Evolutionary conservation across 2,888 invertebrate genomes (phyloP), one percentile per base, ranked within the genome.

Genomic region (Stictocephala bisonia): DNA sequence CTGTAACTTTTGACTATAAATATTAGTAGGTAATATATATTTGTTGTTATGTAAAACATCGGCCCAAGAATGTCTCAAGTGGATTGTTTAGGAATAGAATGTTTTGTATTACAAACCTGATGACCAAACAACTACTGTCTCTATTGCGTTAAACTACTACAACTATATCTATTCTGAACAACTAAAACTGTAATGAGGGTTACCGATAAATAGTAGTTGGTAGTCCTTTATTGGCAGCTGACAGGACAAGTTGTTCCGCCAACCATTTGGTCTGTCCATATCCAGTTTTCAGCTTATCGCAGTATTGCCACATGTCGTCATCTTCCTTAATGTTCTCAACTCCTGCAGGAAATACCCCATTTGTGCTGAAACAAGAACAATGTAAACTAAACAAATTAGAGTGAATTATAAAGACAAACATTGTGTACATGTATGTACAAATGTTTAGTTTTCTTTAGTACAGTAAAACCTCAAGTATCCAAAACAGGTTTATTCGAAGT

Each of bases 191-290:
- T n/a, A 60, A 53, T 24, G 11, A 6, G 44, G 18, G 20, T 11
- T 72, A 78, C 79, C 79, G 77, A 71, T 79, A 77, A 9, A 79
- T 74, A 9, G 76, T 73, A 40, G 75, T 72, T 13, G 80, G 80
- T 15, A 78, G 76, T 13, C 80, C 80, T 35, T 71, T 74, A 24
- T 71, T 66, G 26, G 71, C 50, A 18, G 79, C 79, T 40, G 70
- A 27, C 13, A 78, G 56, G 11, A 80, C 75, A 15, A 80, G 75
- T 22, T 80, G 78, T 66, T 80, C 80, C 3, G 80, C 74, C 3
- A 80, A 72, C 79, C 80, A 80, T 51, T 80, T 80, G n/a, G 79
- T 77, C 73, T 80, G 80, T 1, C 76, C 75, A 50, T 80, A 80
- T n/a, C 80, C 80, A 48, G 50, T 77, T 9, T 72, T 66, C 40